Evolutionary conservation across 2,113 vertebrate genomes (phyloP).

Genomic region (Malurus alboscapulatus): DNA sequence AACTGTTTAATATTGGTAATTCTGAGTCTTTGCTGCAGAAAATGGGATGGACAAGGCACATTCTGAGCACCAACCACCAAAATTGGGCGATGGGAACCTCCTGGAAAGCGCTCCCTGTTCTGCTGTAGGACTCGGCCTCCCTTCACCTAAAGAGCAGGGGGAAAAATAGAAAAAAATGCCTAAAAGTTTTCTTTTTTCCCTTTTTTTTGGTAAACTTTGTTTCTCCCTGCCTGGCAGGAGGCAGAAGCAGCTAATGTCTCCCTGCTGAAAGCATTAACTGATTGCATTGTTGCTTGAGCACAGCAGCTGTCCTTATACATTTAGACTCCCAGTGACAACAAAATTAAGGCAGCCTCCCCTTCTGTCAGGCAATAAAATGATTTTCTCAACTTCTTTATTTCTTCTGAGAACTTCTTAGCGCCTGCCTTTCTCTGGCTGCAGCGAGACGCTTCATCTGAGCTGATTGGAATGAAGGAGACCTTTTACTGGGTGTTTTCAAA

Average conservation of each 20-base stretch:
- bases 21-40: neutral
- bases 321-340: slow-evolving; percentile 75
- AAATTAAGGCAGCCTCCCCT: slow-evolving; percentile 72
- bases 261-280: slow-evolving; percentile 76
- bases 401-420: slow-evolving; percentile 56
- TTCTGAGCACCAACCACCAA: neutral
- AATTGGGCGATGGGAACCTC: neutral
- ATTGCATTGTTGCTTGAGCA: slow-evolving; percentile 75
- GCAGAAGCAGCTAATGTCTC: slow-evolving; percentile 68
- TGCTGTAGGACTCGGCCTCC: neutral
- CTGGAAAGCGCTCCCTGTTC: neutral
- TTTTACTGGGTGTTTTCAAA: neutral
- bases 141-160: neutral
- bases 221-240: slow-evolving; percentile 67
- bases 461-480: neutral
- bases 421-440: neutral
- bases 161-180: neutral
- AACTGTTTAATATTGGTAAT: neutral
- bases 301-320: slow-evolving; percentile 75
- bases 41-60: fast-evolving
- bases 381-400: slow-evolving; percentile 66
- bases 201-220: slow-evolving; percentile 48
- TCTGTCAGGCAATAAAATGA: slow-evolving; percentile 68
- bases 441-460: neutral
- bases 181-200: slow-evolving; percentile 10